A percentile compares a stretch with the other conserved stretches of the same genome.
Conservation (phyloP, 2,888 invertebrate genomes). For the Trichacis sp. region DNA sequence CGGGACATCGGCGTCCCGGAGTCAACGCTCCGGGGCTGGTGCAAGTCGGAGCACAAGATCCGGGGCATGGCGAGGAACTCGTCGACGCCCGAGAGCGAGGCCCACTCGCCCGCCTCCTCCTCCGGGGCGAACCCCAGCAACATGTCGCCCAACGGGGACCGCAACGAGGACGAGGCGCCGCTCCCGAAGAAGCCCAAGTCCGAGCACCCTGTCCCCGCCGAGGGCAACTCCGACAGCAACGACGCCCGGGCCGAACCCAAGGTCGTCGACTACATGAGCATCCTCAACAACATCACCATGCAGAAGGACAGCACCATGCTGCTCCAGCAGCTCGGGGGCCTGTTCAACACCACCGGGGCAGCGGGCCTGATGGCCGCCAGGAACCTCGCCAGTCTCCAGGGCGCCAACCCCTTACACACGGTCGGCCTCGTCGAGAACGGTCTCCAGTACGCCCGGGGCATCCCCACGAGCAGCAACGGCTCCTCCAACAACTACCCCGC, state of each 20-base stretch:
- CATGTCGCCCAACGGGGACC: conserved; percentile 18
- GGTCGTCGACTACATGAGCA: conserved; percentile 49
- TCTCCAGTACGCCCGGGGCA: conserved; percentile 53
- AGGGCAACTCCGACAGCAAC: conserved; percentile 15
- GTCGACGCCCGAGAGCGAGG: conserved; percentile 75
- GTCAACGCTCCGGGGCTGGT: conserved; percentile 88
- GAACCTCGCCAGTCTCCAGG: conserved; percentile 11
- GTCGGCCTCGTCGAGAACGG: conserved; percentile 64
- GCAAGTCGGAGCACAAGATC: conserved; percentile 85
- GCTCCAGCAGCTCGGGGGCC: conserved; percentile 48
- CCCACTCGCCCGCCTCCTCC: conserved; percentile 37
- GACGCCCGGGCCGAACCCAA: conserved; percentile 18
- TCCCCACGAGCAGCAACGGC: conserved; percentile 60
- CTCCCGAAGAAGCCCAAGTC: conserved; percentile 13
- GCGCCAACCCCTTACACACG: conserved; percentile 14
- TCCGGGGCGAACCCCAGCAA: conserved; percentile 51
- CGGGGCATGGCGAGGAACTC: conserved; percentile 79
- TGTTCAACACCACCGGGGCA: background rate
- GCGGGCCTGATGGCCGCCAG: background rate
- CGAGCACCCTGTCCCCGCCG: background rate
- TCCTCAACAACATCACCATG: conserved; percentile 52
- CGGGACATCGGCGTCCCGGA: conserved; percentile 88
- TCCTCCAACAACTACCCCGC: conserved; percentile 53
- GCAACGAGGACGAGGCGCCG: conserved; percentile 58
- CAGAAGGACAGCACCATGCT: conserved; percentile 53